Evolutionary conservation across 2,113 vertebrate species (phyloP), one percentile per base, ranked within the genome.

Genomic region (Lipotes vexillifer): DNA sequence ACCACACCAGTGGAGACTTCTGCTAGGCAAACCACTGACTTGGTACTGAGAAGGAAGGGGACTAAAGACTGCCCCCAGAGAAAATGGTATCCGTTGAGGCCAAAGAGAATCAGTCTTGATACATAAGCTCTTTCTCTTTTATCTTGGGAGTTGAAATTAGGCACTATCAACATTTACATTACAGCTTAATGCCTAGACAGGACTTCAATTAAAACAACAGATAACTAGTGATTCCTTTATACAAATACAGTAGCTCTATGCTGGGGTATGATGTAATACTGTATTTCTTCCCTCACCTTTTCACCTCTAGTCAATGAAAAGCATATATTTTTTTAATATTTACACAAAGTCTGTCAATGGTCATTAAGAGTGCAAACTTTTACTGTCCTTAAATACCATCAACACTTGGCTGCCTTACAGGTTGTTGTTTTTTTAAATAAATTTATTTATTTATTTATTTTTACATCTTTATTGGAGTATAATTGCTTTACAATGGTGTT

Each of bases 1-100:
- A 97, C 98, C 82, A 98, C 98, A 27, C 98, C 98, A 6, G 82
- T 96, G 44, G 98, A 98, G 17, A 65, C 87, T 83, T 72, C 49
- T 66, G 9, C 75, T 38, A 87, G 75, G 88, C 97, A 89, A 86
- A 94, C 65, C 66, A 63, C 97, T 23, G 84, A 81, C 1, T 0
- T 98, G 80, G 88, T 98, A 21, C 88, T 98, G 15, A 98, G 95
- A 94, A 98, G 92, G 75, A 98, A 90, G 83, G 98, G 66, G 85
- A 49, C 69, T 18, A 31, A 6, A 14, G 69, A 38, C 88, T 98
- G 98, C 1, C 52, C 96, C 0, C 93, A 97, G 93, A 97, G 97
- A 83, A 97, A 44, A 65, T 65, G 75, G 88, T 99, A 99, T 75
- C 98, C 99, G 0, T 85, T 98, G 72, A 94, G 85, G 52, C 96